Conservation (phyloP, 2,888 invertebrate species). For the Amiota communis region DNA sequence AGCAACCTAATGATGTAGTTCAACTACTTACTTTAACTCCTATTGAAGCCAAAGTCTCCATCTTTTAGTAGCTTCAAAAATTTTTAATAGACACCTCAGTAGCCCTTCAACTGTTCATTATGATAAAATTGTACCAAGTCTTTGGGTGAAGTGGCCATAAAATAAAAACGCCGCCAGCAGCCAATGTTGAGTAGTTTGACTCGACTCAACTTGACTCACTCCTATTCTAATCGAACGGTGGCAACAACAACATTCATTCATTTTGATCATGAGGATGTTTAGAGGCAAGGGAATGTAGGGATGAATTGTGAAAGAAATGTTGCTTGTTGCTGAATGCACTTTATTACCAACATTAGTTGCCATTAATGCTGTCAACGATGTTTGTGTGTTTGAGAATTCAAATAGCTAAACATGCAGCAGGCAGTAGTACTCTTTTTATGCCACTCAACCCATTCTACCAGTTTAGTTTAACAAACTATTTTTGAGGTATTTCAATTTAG, state of each 20-base stretch:
- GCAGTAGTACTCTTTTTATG: neutral
- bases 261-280: slow-evolving; percentile 5
- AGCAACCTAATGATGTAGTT: slow-evolving; percentile 19
- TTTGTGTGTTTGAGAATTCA: neutral
- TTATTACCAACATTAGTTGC: slow-evolving; percentile 44
- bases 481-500: slow-evolving; percentile 15
- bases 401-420: neutral
- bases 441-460: neutral
- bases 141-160: slow-evolving; percentile 10
- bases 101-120: slow-evolving; percentile 35
- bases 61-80: slow-evolving; percentile 37
- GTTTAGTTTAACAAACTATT: slow-evolving; percentile 17
- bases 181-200: slow-evolving; percentile 31
- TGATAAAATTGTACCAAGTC: slow-evolving; percentile 47
- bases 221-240: neutral
- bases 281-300: too few species aligned
- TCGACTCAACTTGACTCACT: neutral
- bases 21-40: neutral
- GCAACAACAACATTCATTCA: slow-evolving; percentile 6
- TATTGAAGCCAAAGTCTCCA: neutral
- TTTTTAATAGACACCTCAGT: slow-evolving; percentile 46
- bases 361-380: slow-evolving; percentile 21
- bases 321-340: slow-evolving; percentile 34
- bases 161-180: slow-evolving; percentile 23
- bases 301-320: neutral